phyloP scores from a whole-genome alignment of 2,113 vertebrate genomes.

The Capra hircus region DNA sequence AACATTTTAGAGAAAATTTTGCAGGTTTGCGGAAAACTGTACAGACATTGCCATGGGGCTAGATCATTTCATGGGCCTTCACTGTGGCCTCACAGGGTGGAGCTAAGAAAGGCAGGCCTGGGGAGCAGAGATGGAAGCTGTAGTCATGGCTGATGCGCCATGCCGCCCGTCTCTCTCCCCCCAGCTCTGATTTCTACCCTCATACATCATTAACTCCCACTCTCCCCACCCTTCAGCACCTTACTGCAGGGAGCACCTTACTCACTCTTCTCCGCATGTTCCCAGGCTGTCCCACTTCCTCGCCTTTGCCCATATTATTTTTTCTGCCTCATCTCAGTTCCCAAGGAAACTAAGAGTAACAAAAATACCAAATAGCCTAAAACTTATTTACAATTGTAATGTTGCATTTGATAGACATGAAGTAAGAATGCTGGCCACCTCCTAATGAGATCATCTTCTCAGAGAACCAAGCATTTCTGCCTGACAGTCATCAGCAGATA shows the following conservation, averaged over 20 bases:
- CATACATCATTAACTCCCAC: neutral
- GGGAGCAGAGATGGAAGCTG: neutral
- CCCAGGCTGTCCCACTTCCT: neutral
- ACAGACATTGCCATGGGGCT: neutral
- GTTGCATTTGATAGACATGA: neutral
- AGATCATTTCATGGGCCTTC: neutral
- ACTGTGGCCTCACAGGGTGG: neutral
- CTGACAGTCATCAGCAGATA: neutral
- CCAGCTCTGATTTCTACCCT: neutral
- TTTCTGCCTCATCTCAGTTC: neutral
- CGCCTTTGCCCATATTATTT: neutral
- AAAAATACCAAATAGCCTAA: neutral
- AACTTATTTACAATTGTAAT: neutral
- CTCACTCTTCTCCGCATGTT: neutral
- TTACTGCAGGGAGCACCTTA: neutral
- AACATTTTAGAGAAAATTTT: neutral
- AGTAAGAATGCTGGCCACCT: neutral
- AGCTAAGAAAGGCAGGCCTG: neutral
- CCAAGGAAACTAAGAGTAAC: conserved; percentile 4
- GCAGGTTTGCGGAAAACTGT: neutral
- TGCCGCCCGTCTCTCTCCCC: neutral
- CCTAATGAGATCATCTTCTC: neutral
- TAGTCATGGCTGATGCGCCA: neutral
- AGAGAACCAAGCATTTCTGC: neutral
- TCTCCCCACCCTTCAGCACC: neutral